Conservation (phyloP, 2,888 invertebrate genomes). For the Mesorhabditis spiculigera region DNA sequence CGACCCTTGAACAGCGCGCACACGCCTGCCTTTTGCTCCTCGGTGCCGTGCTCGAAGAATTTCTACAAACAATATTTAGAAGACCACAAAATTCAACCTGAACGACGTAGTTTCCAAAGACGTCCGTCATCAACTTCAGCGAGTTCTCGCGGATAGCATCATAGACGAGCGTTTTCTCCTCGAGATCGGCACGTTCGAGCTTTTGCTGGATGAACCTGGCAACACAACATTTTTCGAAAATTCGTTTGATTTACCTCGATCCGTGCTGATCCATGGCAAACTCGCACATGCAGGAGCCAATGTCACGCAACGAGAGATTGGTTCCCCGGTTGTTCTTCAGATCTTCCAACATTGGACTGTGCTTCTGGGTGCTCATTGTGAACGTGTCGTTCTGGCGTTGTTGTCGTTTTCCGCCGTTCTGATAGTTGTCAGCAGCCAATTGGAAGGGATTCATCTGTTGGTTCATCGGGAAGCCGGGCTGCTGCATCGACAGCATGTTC, state of each 20-base stretch:
- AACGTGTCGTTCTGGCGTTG: too few species aligned
- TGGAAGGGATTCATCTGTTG: too few species aligned
- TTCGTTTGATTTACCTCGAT: constrained; percentile 65
- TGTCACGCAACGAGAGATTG: constrained; percentile 73
- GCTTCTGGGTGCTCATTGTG: not conserved
- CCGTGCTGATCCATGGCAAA: constrained; percentile 99
- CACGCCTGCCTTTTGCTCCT: constrained; percentile 90
- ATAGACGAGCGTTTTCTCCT: constrained; percentile 96
- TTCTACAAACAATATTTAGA: constrained; percentile 64
- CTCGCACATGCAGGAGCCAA: constrained; percentile 95
- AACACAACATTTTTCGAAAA: not conserved
- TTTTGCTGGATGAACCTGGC: constrained; percentile 95
- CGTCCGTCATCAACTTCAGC: constrained; percentile 96
- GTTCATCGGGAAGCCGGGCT: too few species aligned
- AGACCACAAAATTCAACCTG: constrained; percentile 64
- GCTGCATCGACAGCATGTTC: too few species aligned
- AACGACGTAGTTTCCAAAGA: constrained; percentile 97
- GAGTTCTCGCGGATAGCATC: constrained; percentile 91
- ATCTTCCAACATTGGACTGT: not conserved
- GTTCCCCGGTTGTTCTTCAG: not conserved
- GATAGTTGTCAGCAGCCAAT: too few species aligned
- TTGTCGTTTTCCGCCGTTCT: too few species aligned
- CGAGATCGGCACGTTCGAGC: constrained; percentile 86
- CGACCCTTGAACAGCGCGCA: constrained; percentile 61
- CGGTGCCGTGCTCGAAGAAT: constrained; percentile 96